Evolutionary conservation across 2,113 vertebrate species (phyloP), one percentile per base, ranked within the genome.

Genomic region (Carettochelys insculpta): DNA sequence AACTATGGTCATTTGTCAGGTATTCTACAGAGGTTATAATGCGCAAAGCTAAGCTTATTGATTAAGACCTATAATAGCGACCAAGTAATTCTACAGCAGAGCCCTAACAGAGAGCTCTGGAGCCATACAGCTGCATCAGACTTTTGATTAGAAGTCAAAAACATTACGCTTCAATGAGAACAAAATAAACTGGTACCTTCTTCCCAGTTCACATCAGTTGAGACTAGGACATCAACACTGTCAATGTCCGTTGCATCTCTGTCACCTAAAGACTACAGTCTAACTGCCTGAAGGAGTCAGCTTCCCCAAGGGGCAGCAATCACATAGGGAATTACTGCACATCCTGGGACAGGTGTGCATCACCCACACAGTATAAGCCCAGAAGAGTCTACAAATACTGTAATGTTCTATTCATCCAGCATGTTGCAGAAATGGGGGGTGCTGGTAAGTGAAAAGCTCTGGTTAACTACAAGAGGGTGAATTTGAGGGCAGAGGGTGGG

Each of bases 51-150:
- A 24, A 2, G 0, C 1, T 6, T 51, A 9, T 50, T 41, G 24
- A 12, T n/a, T 58, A 58, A 34, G 45, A 71, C 5, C 17, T 16
- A 5, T 11, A 17, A 85, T 2, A 29, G 0, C 0, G 14, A 19
- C 1, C n/a, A 31, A 48, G 41, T 56, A 34, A 12, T 12, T 11
- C 0, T 0, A 16, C 11, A 47, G 54, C 38, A 12, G 89, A 54
- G 0, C 24, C 12, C 47, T 19, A 0, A 82, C 41, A 41, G 43
- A 53, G 0, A 25, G 9, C 38, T 51, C 51, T 41, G 50, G 8
- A 48, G n/a, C 11, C 29, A 61, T 12, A 61, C 29, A 34, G 31
- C 4, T 22, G 71, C 29, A 41, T 80, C 1, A 29, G 10, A 20
- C 41, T 75, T 25, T 3, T 48, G 4, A 11, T 0, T 0, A 34